Conservation (phyloP, 2,113 vertebrate species). For the Climacteris rufus region DNA sequence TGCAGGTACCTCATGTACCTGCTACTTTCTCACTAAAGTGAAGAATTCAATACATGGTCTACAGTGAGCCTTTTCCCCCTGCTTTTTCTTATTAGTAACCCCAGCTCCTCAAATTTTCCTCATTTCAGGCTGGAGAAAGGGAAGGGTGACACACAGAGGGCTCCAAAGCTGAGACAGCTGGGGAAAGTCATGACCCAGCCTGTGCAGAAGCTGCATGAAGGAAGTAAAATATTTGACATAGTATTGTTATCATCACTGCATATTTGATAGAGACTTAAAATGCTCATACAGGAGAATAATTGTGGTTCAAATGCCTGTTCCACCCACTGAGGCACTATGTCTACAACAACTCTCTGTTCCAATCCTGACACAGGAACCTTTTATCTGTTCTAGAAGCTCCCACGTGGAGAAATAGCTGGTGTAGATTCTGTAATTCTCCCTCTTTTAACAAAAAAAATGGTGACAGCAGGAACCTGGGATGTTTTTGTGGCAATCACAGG, state of each 20-base stretch:
- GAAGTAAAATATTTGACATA: slow-evolving; percentile 29
- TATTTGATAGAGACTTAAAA: slow-evolving; percentile 19
- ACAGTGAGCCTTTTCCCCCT: rapidly evolving
- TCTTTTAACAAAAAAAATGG: neutral
- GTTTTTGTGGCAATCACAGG: neutral
- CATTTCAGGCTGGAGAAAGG: neutral
- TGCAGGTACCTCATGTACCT: neutral
- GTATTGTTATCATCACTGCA: slow-evolving; percentile 26
- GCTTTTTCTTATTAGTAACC: neutral
- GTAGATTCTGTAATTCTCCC: neutral
- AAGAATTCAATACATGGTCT: neutral
- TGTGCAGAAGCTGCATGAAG: neutral
- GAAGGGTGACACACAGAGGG: neutral
- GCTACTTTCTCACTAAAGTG: neutral
- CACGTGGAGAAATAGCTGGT: slow-evolving; percentile 34
- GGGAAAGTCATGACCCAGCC: neutral
- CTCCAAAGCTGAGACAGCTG: neutral
- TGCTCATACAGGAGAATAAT: slow-evolving; percentile 31
- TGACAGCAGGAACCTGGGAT: neutral
- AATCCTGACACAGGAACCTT: slow-evolving; percentile 3
- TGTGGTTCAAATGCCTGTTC: slow-evolving; percentile 52
- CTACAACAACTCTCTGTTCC: slow-evolving; percentile 23
- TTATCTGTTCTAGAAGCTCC: slow-evolving; percentile 41
- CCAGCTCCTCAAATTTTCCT: neutral
- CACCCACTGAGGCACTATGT: neutral